phyloP scores from a whole-genome alignment of 2,797 vertebrate species.

The Amphiprion clarkii region DNA sequence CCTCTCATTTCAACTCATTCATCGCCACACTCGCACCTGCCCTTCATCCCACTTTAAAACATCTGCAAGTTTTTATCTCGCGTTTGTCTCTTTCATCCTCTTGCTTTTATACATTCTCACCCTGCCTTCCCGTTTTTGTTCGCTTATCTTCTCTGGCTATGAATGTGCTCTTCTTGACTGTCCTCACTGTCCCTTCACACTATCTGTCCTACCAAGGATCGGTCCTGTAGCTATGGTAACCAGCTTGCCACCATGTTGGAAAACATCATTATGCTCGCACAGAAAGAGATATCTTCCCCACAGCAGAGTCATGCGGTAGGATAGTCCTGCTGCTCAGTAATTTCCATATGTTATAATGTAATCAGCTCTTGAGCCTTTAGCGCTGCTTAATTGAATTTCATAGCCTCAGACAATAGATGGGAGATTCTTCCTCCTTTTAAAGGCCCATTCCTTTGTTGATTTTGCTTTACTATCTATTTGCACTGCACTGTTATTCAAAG shows the following conservation, averaged over 20 bases:
- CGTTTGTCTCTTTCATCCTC: slow-evolving; percentile 21
- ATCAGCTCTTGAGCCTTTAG: slow-evolving; percentile 67
- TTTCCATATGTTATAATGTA: slow-evolving; percentile 76
- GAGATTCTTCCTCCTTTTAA: slow-evolving; percentile 41
- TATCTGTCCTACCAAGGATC: slow-evolving; percentile 61
- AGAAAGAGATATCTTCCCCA: slow-evolving; percentile 57
- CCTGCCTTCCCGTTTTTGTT: slow-evolving; percentile 24
- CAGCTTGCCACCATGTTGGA: slow-evolving; percentile 66
- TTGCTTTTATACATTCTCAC: slow-evolving; percentile 40
- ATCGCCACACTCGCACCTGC: slow-evolving; percentile 13
- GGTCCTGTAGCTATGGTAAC: slow-evolving; percentile 80
- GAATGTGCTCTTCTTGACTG: slow-evolving; percentile 52
- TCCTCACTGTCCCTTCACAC: slow-evolving; percentile 56
- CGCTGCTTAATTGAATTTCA: slow-evolving; percentile 75
- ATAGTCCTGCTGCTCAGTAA: slow-evolving; percentile 39
- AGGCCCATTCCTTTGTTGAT: slow-evolving; percentile 43
- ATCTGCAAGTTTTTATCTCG: slow-evolving; percentile 24
- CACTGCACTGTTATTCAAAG: slow-evolving; percentile 43
- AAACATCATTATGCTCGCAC: slow-evolving; percentile 69
- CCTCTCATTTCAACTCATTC: slow-evolving; percentile 10
- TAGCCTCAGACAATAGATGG: slow-evolving; percentile 51
- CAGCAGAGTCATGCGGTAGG: slow-evolving; percentile 38
- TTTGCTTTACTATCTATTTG: slow-evolving; percentile 25
- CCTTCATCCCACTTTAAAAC: slow-evolving; percentile 10
- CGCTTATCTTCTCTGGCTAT: slow-evolving; percentile 50